Evolutionary conservation across 2,797 vertebrate genomes (phyloP).

Genomic region (Pangasius macronema): DNA sequence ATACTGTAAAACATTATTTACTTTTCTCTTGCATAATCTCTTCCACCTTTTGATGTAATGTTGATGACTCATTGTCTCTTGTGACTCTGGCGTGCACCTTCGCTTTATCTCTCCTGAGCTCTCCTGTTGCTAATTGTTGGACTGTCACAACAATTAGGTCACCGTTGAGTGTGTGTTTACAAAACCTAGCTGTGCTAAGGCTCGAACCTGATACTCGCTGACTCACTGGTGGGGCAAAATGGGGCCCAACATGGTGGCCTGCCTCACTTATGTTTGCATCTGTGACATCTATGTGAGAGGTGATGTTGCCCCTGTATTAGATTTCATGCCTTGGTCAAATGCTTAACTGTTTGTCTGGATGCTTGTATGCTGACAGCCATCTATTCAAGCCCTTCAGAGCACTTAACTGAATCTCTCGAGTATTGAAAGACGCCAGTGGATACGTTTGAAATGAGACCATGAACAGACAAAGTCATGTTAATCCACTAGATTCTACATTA

Average conservation of each 20-base stretch:
- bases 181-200: conserved; percentile 49
- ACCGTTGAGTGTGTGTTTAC: conserved; percentile 62
- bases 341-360: conserved; percentile 57
- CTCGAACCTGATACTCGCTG: conserved; percentile 54
- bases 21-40: conserved; percentile 28
- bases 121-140: conserved; percentile 65
- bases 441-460: background rate
- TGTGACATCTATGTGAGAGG: conserved; percentile 41
- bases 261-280: conserved; percentile 44
- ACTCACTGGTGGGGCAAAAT: conserved; percentile 43
- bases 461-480: background rate
- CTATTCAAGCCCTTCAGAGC: conserved; percentile 5
- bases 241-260: conserved; percentile 30
- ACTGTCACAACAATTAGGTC: conserved; percentile 76
- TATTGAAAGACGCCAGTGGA: background rate
- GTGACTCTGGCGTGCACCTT: conserved; percentile 59
- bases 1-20: conserved; percentile 5
- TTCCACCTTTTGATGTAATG: conserved; percentile 31
- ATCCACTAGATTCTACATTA: background rate
- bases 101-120: conserved; percentile 62
- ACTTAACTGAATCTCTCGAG: background rate
- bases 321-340: conserved; percentile 64
- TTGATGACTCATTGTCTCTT: conserved; percentile 51
- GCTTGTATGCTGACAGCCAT: conserved; percentile 13
- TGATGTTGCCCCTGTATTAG: conserved; percentile 53